Evolutionary conservation across 2,888 invertebrate genomes (phyloP).

Genomic region (Blastobasis adustella): DNA sequence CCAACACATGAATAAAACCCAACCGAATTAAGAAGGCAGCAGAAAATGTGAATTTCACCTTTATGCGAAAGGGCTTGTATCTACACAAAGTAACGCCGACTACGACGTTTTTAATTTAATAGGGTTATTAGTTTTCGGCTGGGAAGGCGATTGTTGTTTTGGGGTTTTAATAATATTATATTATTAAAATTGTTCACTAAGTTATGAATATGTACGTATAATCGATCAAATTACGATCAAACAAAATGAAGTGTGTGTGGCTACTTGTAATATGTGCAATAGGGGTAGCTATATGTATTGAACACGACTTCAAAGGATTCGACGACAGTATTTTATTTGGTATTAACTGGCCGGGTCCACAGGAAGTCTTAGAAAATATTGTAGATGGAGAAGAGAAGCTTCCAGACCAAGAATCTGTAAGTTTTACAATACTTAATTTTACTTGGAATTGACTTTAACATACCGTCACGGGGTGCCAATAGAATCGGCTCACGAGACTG

Average conservation of each 20-base stretch:
- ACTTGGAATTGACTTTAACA: too few species aligned
- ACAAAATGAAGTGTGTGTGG: constrained; percentile 39
- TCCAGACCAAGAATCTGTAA: neutral
- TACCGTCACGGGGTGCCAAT: too few species aligned
- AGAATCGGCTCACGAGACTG: too few species aligned
- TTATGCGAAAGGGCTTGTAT: too few species aligned
- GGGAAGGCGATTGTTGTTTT: too few species aligned
- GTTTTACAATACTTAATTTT: neutral
- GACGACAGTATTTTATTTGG: constrained; percentile 88
- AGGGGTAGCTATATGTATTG: constrained; percentile 36
- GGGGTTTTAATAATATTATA: neutral
- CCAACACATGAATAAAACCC: constrained; percentile 40
- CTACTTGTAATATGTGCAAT: constrained; percentile 32
- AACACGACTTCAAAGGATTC: constrained; percentile 83
- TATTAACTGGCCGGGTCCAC: constrained; percentile 83
- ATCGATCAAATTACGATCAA: neutral
- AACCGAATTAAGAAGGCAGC: constrained; percentile 16
- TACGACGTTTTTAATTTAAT: constrained; percentile 5
- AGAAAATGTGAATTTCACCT: too few species aligned
- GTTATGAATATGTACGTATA: neutral
- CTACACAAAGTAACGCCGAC: too few species aligned
- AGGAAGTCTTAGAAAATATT: constrained; percentile 33
- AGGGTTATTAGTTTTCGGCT: neutral
- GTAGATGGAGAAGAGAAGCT: constrained; percentile 35
- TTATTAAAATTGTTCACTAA: neutral